Base-by-base conservation (phyloP, 2,113 vertebrate genomes). In the Labrus mixtus region DNA sequence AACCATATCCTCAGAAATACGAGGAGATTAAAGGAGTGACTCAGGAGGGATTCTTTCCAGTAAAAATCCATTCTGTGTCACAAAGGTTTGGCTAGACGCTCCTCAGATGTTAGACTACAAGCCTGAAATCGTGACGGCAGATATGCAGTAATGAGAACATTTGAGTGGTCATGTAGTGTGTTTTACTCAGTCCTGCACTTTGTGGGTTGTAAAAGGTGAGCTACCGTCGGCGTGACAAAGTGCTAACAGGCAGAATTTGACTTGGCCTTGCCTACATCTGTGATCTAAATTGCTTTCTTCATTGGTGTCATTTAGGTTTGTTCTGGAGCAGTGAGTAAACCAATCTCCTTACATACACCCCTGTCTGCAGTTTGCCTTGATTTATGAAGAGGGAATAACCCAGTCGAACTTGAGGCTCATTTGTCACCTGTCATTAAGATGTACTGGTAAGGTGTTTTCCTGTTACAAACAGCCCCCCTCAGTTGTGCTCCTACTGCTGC, bases 261-360 rank as follows among this genome's bases (percentile, higher is more conserved):
- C 71, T 65, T 71, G 59, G 62, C 37, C 60, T 33, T 75, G 68
- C 79, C 75, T 71, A 71, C 87, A 86, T 87, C 75, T 86, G 82
- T 76, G 87, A 88, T 90, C 87, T 83, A 76, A 77, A 82, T 85
- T 67, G 84, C 85, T 79, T 88, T 87, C 85, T 89, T 85, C 85
- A 91, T 87, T 86, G 90, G 76, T 88, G 85, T 90, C 87, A 89
- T 92, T 89, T 89, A 77, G 86, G 90, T 89, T 87, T 89, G 88
- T 93, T 93, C 90, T 90, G 92, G 91, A 86, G 86, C 87, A 89
- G 84, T 92, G 91, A 88, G 87, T 90, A 93, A 93, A 93, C 84
- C 91, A 91, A 91, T 92, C 86, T 92, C 76, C 88, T 87, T 90
- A 81, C 83, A 87, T 87, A 77, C 82, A 87, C 82, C 83, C 83